phyloP scores from a whole-genome alignment of 2,113 vertebrate species.

The Nibea coibor region DNA sequence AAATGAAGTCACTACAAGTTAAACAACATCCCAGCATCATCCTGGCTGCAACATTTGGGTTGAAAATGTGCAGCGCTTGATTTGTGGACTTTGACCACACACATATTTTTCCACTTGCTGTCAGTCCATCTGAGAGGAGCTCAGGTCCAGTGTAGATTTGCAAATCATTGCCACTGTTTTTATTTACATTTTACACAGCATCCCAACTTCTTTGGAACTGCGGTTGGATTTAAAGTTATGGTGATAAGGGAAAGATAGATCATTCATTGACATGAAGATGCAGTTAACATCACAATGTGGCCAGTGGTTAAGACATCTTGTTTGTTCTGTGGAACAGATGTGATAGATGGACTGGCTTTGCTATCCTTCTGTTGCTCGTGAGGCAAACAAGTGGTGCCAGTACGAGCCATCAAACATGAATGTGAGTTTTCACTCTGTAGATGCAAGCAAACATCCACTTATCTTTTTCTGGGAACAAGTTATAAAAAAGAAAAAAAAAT shows the following conservation, averaged over 20 bases:
- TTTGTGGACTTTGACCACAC: too few species aligned
- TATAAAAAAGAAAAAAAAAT: neutral
- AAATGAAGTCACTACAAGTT: neutral
- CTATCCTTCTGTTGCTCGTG: neutral
- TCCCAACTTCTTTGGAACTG: too few species aligned
- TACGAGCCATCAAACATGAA: constrained; percentile 2
- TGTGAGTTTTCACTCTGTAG: neutral
- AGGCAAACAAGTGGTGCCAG: neutral
- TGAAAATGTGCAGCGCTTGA: neutral
- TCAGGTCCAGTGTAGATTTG: too few species aligned
- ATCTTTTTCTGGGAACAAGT: neutral
- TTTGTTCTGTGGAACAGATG: neutral
- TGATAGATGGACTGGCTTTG: constrained; percentile 9
- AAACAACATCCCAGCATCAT: neutral
- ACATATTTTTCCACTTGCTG: too few species aligned
- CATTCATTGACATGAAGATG: neutral
- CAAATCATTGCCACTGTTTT: too few species aligned
- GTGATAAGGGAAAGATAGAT: neutral
- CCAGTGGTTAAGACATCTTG: constrained; percentile 8
- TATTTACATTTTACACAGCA: too few species aligned
- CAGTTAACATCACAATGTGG: neutral
- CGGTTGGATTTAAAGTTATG: too few species aligned
- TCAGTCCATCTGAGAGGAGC: too few species aligned
- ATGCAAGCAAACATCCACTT: neutral
- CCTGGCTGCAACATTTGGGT: neutral